Evolutionary conservation across 2,888 invertebrate species (phyloP), one percentile per base, ranked within the genome.

Genomic region (Oscheius sp.): DNA sequence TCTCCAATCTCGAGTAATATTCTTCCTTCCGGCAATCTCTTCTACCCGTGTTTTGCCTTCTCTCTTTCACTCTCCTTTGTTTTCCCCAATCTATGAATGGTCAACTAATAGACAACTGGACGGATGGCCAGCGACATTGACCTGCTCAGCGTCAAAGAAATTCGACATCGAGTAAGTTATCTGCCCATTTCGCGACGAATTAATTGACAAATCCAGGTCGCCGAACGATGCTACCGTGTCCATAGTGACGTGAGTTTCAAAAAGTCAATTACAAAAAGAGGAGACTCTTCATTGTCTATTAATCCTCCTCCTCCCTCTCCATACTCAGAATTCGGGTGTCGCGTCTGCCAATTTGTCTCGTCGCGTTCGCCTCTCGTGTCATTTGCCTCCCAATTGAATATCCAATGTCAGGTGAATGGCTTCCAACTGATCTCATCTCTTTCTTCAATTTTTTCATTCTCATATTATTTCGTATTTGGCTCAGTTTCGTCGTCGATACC

Each of bases 221-320:
- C 62, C 22, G 62, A 62, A 26, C 28, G 62, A 33, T 62, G 62
- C 24, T 62, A 62, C 24, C 62, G 62, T 17, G 62, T 62, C 2
- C 62, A 62, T 32, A 62, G 62, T 20, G 62, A 62, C 20, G 62
- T 62, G 36, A 49, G 62, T 62, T 47, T 47, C n/a, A n/a, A n/a
- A n/a, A n/a, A n/a, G 41, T 50, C 26, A 24, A 22, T 50, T 50
- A 12, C 14, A 12, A 26, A 47, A 47, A 22, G 50, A 30, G 14
- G 30, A 22, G 4, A 22, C 26, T 50, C 14, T 50, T 5, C 2
- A 47, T 9, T 5, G 22, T 8, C n/a, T n/a, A n/a, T n/a, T n/a
- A n/a, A n/a, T n/a, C n/a, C n/a, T n/a, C 36, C 36, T 36, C 36
- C 36, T 14, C 36, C 36, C n/a, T n/a, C n/a, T n/a, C n/a, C n/a